These are phyloP conservation scores for Drosophila greeni DNA, from an alignment of 2,888 invertebrate genomes.

Conservation along the genomic window DNA sequence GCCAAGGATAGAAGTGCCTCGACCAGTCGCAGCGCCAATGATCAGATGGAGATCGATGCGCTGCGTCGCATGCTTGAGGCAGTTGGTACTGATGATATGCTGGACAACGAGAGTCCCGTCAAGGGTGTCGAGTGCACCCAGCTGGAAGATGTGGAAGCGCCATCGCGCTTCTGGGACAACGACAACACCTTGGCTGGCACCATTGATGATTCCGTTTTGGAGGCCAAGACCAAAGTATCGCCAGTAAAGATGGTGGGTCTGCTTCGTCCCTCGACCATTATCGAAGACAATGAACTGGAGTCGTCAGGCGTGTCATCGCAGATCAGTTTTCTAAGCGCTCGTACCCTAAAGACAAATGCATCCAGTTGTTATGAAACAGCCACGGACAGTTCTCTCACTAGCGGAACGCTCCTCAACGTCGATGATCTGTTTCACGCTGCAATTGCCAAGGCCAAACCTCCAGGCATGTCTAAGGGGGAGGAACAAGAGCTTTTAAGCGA, in stretches of 20 bases:
- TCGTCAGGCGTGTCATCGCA: slow-evolving; percentile 59
- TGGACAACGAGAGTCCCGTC: slow-evolving; percentile 63
- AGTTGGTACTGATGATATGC: slow-evolving; percentile 44
- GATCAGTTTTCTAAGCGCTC: slow-evolving; percentile 67
- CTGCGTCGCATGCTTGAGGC: slow-evolving; percentile 68
- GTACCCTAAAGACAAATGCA: slow-evolving; percentile 51
- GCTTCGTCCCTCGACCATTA: slow-evolving; percentile 77
- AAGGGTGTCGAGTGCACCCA: slow-evolving; percentile 71
- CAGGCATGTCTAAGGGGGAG: slow-evolving; percentile 45
- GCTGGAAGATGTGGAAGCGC: slow-evolving; percentile 76
- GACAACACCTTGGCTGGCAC: slow-evolving; percentile 48
- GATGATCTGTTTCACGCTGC: slow-evolving; percentile 58
- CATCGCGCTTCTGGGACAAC: slow-evolving; percentile 77
- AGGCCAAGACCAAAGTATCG: slow-evolving; percentile 61
- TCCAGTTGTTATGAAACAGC: slow-evolving; percentile 76
- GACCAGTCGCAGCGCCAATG: slow-evolving; percentile 20
- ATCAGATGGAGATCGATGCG: slow-evolving; percentile 59
- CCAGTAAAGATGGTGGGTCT: slow-evolving; percentile 77
- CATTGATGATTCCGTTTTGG: slow-evolving; percentile 43
- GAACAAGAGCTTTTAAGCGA: slow-evolving; percentile 46
- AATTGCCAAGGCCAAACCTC: slow-evolving; percentile 47
- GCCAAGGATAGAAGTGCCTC: slow-evolving; percentile 48
- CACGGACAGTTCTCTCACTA: slow-evolving; percentile 58
- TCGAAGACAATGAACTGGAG: slow-evolving; percentile 70
- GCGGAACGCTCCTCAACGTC: slow-evolving; percentile 42